Percentiles rank a stretch among this genome's conserved stretches.
Evolutionary conservation across 2,888 invertebrate genomes (phyloP).

Genomic region (Odontocerum albicorne): DNA sequence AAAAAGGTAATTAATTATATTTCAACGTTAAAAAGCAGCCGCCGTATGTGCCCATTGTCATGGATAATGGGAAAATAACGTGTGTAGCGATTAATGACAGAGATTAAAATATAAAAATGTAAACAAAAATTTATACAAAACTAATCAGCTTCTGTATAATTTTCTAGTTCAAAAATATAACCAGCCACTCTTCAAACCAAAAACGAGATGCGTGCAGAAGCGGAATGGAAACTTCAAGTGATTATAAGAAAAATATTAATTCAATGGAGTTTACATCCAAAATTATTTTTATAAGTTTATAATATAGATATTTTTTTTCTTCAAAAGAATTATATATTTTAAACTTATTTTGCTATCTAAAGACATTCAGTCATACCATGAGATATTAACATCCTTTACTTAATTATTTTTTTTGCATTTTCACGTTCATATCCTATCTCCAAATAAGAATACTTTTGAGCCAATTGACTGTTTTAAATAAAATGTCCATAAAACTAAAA

Average conservation of each 20-base stretch:
- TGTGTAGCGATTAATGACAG: conserved; percentile 24
- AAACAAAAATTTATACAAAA: conserved; percentile 23
- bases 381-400: too few relatives aligned
- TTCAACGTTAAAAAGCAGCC: conserved; percentile 39
- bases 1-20: conserved; percentile 49
- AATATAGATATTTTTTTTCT: too few relatives aligned
- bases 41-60: conserved; percentile 1
- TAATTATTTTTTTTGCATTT: too few relatives aligned
- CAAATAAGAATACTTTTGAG: too few relatives aligned
- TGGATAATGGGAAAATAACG: conserved; percentile 11
- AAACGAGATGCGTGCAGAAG: neutral
- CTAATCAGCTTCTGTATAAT: conserved; percentile 13
- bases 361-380: too few relatives aligned
- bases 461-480: too few relatives aligned
- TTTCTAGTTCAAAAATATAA: neutral
- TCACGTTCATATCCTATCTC: too few relatives aligned
- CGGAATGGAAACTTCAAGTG: neutral
- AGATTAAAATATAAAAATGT: conserved; percentile 21
- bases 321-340: too few relatives aligned
- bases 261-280: neutral
- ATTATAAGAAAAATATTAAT: neutral
- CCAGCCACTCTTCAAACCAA: neutral
- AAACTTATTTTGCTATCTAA: too few relatives aligned
- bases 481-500: too few relatives aligned
- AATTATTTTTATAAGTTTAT: neutral